These are phyloP conservation scores for Chiloscyllium plagiosum DNA, from an alignment of 2,113 vertebrate genomes.

Conservation along the genomic window DNA sequence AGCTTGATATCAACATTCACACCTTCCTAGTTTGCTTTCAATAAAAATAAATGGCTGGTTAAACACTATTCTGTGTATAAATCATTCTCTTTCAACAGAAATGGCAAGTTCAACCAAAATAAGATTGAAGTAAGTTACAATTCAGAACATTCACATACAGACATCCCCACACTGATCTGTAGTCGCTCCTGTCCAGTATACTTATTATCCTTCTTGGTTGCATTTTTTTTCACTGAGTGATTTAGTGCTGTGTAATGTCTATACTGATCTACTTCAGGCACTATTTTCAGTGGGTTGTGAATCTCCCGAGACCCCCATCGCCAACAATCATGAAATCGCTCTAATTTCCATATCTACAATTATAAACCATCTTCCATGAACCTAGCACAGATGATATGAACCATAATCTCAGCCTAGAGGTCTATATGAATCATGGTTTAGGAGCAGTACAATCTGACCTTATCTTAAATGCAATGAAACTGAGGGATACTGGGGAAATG, in stretches of 20 bases:
- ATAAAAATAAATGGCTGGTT: not conserved
- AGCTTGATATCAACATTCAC: not conserved
- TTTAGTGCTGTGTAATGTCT: slow-evolving; percentile 19
- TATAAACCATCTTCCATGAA: slow-evolving; percentile 38
- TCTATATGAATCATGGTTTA: slow-evolving; percentile 37
- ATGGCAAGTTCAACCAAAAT: not conserved
- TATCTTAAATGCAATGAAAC: slow-evolving; percentile 10
- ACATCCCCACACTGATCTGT: not conserved
- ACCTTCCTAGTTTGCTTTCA: not conserved
- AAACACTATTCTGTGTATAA: not conserved
- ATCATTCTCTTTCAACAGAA: not conserved
- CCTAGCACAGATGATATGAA: slow-evolving; percentile 32
- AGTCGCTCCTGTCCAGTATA: not conserved
- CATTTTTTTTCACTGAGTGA: not conserved
- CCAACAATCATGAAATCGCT: slow-evolving; percentile 10
- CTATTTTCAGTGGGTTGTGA: slow-evolving; percentile 34
- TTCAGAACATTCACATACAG: not conserved
- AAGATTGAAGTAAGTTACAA: not conserved
- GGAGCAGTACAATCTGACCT: slow-evolving; percentile 30
- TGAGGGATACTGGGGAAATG: not conserved
- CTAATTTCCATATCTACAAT: slow-evolving; percentile 36
- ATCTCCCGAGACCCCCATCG: slow-evolving; percentile 24
- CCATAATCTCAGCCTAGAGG: slow-evolving; percentile 37
- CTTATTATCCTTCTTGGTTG: not conserved
- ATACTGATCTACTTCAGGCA: slow-evolving; percentile 34